These are phyloP conservation scores for Nylanderia fulva DNA, from an alignment of 1,140 invertebrate species.

Conservation along the genomic window DNA sequence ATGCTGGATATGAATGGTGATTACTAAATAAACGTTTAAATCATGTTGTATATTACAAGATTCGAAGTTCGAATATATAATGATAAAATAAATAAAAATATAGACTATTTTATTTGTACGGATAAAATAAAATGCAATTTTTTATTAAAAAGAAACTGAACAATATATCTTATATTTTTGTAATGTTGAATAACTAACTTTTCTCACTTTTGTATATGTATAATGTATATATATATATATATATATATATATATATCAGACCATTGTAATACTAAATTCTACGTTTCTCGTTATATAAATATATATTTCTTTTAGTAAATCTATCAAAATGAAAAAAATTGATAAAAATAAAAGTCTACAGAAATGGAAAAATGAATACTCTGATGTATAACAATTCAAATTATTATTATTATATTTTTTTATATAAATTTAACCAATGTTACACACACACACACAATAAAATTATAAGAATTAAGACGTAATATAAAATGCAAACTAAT, in stretches of 20 bases:
- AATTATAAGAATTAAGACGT: neutral
- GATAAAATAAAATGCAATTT: neutral
- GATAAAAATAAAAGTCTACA: too few species aligned
- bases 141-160: neutral
- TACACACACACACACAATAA: too few species aligned
- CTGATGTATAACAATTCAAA: too few species aligned
- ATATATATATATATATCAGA: too few species aligned
- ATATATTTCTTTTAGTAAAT: neutral
- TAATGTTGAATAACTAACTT: too few species aligned
- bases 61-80: neutral
- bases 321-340: neutral
- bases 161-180: neutral
- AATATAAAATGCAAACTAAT: neutral
- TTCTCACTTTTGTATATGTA: too few species aligned
- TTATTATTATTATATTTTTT: neutral
- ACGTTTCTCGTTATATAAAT: neutral
- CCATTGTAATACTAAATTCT: too few species aligned
- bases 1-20: neutral
- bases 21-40: conserved; percentile 31
- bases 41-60: neutral
- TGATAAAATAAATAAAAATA: too few species aligned
- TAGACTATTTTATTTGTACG: neutral
- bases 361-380: too few species aligned
- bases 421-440: conserved; percentile 5
- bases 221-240: too few species aligned